phyloP scores from a whole-genome alignment of 1,140 invertebrate species.

The Diachasmimorpha longicaudata region DNA sequence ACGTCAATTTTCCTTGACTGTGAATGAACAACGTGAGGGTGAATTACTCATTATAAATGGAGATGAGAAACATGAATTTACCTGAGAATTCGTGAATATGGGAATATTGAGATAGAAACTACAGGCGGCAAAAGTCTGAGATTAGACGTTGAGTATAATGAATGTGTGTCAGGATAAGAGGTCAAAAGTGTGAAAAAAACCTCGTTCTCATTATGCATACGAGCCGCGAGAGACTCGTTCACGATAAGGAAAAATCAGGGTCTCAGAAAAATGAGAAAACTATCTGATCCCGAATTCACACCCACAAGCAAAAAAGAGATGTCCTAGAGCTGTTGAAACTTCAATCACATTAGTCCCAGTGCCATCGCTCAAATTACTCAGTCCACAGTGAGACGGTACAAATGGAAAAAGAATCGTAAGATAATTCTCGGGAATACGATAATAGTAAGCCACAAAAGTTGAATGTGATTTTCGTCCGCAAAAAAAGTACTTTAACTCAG shows the following conservation, averaged over 20 bases:
- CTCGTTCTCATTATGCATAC: background rate
- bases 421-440: background rate
- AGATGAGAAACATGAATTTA: background rate
- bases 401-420: background rate
- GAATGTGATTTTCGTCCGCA: too few species aligned
- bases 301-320: background rate
- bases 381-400: background rate
- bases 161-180: background rate
- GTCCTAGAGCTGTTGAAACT: background rate
- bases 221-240: background rate
- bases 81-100: background rate
- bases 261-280: background rate
- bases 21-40: background rate
- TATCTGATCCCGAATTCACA: background rate
- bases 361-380: background rate
- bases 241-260: background rate
- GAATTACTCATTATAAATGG: background rate
- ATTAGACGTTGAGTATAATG: background rate
- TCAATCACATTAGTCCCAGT: background rate
- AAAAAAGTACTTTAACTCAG: background rate
- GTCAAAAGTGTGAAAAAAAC: background rate
- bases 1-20: too few species aligned
- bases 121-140: background rate
- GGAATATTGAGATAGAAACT: background rate
- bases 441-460: background rate